Base-by-base conservation (phyloP, 2,888 invertebrate species). In the Eubasilissa splendida region DNA sequence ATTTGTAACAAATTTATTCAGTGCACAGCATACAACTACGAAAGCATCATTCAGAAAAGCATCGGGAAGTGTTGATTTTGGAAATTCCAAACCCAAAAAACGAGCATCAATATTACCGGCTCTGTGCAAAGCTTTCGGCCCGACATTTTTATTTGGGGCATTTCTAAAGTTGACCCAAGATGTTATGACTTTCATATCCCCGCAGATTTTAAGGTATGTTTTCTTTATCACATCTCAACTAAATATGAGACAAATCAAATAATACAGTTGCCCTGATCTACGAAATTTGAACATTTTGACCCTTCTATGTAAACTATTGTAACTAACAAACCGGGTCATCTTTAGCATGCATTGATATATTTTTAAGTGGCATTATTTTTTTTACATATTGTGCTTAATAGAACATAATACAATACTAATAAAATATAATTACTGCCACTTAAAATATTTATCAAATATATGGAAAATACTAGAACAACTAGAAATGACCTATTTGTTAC, bases 121-220 rank as follows among this genome's bases (percentile, higher is more conserved):
- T 0, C 91, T 99, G 70, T 92, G 95, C 84, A 93, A 94, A 86
- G 95, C 97, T 5, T 99, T 98, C 87, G 97, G 98, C 70, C 93
- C 94, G 0, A 95, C 95, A 78, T 97, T 98, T 87, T 82, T 97
- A 1, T 94, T 97, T 85, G 97, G 98, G n/a, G 92, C 96, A 0
- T 87, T 94, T 76, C 90, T 97, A 84, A 98, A 98, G 88, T 87
- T 98, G 0, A 86, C 94, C 58, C 95, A 96, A 86, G 98, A 98
- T 88, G 83, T 95, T 14, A 88, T 99, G 77, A 95, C 95, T 84
- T 99, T 99, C 88, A 92, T 95, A 63, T 97, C 96, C 85, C 99
- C 99, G 0, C 95, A 96, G 88, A 90, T 99, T 85, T 91, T 98
- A 82, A 94, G 93, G 97, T 97, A 90, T 93, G 59, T 11, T 42